Evolutionary conservation across 2,888 invertebrate genomes (phyloP), one percentile per base, ranked within the genome.

Genomic region (Ectemnius cavifrons): DNA sequence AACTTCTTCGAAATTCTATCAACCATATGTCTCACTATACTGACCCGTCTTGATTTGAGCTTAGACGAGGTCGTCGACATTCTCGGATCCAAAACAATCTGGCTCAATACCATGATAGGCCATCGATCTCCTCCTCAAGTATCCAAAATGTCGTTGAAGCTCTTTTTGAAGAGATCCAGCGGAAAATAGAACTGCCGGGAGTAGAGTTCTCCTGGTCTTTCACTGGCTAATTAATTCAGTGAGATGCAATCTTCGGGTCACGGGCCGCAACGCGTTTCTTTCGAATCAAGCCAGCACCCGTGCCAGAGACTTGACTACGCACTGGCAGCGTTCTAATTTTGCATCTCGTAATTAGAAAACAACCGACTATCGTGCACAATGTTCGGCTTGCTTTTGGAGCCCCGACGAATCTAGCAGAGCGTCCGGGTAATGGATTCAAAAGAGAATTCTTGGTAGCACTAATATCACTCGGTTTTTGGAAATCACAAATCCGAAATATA

Each of bases 21-120:
- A 37, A 37, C 6, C 5, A 37, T 52, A 16, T 52, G 13, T 52
- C 52, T 11, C 1, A 16, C 3, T 28, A 27, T 61, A 63, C 69
- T 64, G 68, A 84, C 82, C 81, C 81, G 71, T 71, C 84, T 81
- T 70, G 81, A 75, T 74, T 79, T 81, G 64, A 86, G 79, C 65
- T 77, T 82, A 71, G 71, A 73, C 68, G 62, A 57, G 66, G 77
- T 67, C 71, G 72, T 57, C 57, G 73, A 69, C 66, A 67, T 66
- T 27, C 70, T 75, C 45, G 73, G 77, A 73, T 82, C 78, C 46
- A 79, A 68, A 70, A 83, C 71, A 78, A 73, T 74, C 63, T 75
- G 67, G 72, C 78, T 78, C 67, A 80, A 77, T 64, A 84, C 78
- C 86, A 77, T 79, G 75, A 56, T 75, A 70, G 68, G n/a, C 11